A percentile compares a stretch with the other conserved stretches of the same genome.
phyloP scores from a whole-genome alignment of 2,797 vertebrate genomes.

The Coccyzus lansbergi region DNA sequence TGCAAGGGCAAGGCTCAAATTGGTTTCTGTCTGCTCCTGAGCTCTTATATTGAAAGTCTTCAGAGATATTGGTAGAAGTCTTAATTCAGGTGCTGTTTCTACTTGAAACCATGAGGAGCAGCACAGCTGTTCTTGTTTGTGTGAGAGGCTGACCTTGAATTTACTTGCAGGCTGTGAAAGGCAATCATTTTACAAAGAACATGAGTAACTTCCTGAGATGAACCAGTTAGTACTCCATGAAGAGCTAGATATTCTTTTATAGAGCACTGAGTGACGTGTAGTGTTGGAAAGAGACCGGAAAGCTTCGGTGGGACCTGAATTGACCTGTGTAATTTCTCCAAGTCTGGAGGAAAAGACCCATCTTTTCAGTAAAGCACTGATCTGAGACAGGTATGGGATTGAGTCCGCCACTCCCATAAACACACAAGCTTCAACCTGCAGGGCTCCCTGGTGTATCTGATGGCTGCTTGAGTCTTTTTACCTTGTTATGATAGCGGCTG shows the following conservation, averaged over 20 bases:
- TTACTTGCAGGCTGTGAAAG: neutral
- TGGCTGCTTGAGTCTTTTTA: conserved; percentile 16
- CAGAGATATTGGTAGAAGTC: neutral
- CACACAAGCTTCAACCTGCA: conserved; percentile 42
- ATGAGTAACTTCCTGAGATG: conserved; percentile 18
- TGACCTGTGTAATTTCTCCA: neutral
- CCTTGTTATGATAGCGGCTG: conserved; percentile 45
- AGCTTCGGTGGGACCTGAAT: neutral
- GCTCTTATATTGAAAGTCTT: neutral
- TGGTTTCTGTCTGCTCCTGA: neutral
- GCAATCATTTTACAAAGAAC: neutral
- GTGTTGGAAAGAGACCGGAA: neutral
- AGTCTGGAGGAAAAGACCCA: neutral
- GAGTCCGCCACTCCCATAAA: conserved; percentile 32
- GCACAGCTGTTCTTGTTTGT: neutral
- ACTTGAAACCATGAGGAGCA: neutral
- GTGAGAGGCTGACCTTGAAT: conserved; percentile 12
- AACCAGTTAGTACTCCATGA: neutral
- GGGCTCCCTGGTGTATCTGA: conserved; percentile 23
- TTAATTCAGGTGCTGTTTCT: neutral
- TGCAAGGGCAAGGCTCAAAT: neutral
- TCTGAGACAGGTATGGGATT: neutral
- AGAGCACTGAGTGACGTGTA: neutral
- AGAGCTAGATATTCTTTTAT: neutral
- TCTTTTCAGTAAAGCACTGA: neutral